Percentiles rank a stretch among this genome's conserved stretches.
Evolutionary conservation across 1,140 invertebrate genomes (phyloP).

Genomic region (Drosophila triauraria): DNA sequence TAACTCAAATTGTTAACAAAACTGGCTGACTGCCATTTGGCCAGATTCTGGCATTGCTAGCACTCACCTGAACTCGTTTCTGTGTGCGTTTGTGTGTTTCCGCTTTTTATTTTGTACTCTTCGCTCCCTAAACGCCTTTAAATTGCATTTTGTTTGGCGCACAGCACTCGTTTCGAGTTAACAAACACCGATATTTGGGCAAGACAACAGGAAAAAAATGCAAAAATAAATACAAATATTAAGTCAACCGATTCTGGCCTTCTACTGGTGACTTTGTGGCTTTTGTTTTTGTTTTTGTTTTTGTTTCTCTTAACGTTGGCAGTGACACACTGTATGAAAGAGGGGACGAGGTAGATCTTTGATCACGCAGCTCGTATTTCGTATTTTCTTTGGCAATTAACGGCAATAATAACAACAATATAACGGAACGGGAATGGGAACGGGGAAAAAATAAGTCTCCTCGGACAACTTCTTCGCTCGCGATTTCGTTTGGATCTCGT

Average conservation of each 20-base stretch:
- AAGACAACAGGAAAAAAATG: slow-evolving; percentile 32
- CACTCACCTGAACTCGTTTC: slow-evolving; percentile 55
- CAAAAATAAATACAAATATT: slow-evolving; percentile 14
- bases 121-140: slow-evolving; percentile 38
- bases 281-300: slow-evolving; percentile 25
- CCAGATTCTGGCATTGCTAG: slow-evolving; percentile 38
- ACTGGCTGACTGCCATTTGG: slow-evolving; percentile 14
- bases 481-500: slow-evolving; percentile 11
- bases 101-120: slow-evolving; percentile 43
- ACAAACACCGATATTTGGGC: slow-evolving; percentile 16
- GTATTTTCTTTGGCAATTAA: slow-evolving; percentile 44
- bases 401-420: slow-evolving; percentile 34
- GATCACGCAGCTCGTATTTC: slow-evolving; percentile 18
- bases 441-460: slow-evolving; percentile 2
- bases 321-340: slow-evolving; percentile 3
- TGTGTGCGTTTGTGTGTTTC: slow-evolving; percentile 20
- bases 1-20: slow-evolving; percentile 45
- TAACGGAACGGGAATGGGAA: slow-evolving; percentile 18
- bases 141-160: slow-evolving; percentile 61
- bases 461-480: slow-evolving; percentile 17
- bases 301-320: slow-evolving; percentile 25
- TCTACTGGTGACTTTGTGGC: slow-evolving; percentile 20
- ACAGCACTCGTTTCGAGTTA: slow-evolving; percentile 18
- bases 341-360: slow-evolving; percentile 11
- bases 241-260: slow-evolving; percentile 23